These are phyloP conservation scores for Trachurus trachurus DNA, from an alignment of 2,797 vertebrate species.

Conservation along the genomic window DNA sequence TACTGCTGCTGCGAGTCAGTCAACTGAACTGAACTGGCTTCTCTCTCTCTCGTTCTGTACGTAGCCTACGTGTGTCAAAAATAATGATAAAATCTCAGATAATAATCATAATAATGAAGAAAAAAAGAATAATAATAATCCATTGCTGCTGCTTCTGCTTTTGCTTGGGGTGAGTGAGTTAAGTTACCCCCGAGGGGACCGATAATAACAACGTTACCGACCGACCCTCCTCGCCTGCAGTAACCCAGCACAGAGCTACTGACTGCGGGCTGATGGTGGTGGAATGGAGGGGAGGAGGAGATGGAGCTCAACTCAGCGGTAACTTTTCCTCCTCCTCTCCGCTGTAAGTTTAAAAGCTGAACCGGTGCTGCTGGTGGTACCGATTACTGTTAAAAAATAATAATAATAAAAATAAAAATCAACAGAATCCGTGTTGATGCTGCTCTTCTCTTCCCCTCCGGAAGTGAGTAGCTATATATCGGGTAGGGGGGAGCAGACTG, in stretches of 20 bases:
- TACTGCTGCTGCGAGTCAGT: too few species aligned
- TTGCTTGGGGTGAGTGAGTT: slow-evolving; percentile 9
- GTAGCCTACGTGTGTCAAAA: slow-evolving; percentile 21
- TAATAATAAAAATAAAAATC: too few species aligned
- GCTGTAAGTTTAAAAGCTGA: neutral
- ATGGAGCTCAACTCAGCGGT: slow-evolving; percentile 52
- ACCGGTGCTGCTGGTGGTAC: too few species aligned
- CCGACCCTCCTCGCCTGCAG: slow-evolving; percentile 59
- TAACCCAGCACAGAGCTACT: slow-evolving; percentile 54
- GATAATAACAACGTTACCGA: neutral
- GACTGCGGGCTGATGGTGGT: slow-evolving; percentile 53
- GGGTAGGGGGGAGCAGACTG: too few species aligned
- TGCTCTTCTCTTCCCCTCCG: neutral
- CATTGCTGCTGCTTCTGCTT: slow-evolving; percentile 18
- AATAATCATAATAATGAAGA: slow-evolving; percentile 51
- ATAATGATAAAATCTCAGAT: neutral
- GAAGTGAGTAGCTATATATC: neutral
- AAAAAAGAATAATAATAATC: too few species aligned
- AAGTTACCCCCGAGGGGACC: slow-evolving; percentile 38
- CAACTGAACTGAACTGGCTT: too few species aligned
- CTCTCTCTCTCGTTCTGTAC: too few species aligned
- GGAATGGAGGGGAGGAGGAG: slow-evolving; percentile 63
- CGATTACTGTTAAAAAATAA: neutral
- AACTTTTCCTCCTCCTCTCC: slow-evolving; percentile 66
- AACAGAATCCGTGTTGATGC: neutral